These are phyloP conservation scores for Hemitrygon akajei DNA, from an alignment of 2,797 vertebrate genomes.

Conservation along the genomic window DNA sequence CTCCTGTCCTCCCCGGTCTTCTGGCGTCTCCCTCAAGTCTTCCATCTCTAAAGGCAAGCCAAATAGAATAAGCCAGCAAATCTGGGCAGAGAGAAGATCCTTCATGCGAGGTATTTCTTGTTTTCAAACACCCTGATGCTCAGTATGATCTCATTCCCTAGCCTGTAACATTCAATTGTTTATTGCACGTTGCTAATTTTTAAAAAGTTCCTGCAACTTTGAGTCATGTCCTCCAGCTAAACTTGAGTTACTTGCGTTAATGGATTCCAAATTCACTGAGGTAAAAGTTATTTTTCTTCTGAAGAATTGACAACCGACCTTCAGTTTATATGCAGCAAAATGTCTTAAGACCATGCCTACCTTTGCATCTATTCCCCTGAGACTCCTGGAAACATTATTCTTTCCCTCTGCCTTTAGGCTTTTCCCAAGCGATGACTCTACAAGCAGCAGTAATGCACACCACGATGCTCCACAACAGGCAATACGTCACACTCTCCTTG, in stretches of 20 bases:
- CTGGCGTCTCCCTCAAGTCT: neutral
- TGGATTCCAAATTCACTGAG: neutral
- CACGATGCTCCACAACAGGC: neutral
- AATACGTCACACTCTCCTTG: neutral
- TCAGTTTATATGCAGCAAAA: no score
- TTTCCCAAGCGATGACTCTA: neutral
- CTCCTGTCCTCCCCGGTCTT: neutral
- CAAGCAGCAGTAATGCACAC: neutral
- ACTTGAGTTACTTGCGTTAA: neutral
- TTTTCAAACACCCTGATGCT: no score
- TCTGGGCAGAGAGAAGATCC: neutral
- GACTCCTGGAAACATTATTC: neutral
- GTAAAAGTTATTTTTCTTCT: neutral
- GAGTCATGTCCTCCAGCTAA: neutral
- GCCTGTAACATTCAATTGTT: neutral
- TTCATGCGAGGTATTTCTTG: neutral
- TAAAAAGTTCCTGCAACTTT: neutral
- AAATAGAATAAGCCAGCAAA: neutral
- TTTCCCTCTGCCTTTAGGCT: conserved; percentile 3
- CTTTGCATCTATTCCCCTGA: neutral
- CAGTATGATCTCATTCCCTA: neutral
- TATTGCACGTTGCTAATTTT: no score
- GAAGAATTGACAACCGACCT: neutral
- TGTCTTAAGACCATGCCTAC: neutral
- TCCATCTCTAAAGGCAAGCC: neutral